Evolutionary conservation across 2,113 vertebrate genomes (phyloP).

Genomic region (Phalacrocorax brasilianus): DNA sequence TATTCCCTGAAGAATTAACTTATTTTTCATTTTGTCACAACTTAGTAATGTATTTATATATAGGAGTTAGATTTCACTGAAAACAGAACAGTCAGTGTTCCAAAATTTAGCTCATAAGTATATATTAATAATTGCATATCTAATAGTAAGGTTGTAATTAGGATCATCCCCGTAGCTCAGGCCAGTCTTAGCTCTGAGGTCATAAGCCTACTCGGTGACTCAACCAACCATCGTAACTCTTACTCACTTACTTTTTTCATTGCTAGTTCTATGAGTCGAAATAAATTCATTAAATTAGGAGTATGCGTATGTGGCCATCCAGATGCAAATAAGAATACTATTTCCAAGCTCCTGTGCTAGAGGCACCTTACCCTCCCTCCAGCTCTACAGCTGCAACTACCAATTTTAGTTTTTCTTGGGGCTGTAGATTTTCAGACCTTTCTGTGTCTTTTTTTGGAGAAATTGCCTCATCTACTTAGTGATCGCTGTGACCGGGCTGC

Average conservation of each 20-base stretch:
- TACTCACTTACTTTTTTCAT: not conserved
- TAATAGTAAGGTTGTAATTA: not conserved
- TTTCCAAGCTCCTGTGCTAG: not conserved
- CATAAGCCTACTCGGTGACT: not conserved
- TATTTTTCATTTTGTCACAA: not conserved
- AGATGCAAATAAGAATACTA: not conserved
- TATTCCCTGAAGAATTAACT: not conserved
- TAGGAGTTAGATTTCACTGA: not conserved
- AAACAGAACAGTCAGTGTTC: not conserved
- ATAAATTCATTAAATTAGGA: not conserved
- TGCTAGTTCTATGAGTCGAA: not conserved
- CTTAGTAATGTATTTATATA: not conserved
- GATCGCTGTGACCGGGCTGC: not conserved
- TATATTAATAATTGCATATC: not conserved
- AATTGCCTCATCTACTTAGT: rapidly evolving
- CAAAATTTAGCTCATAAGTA: not conserved
- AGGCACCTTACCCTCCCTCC: not conserved
- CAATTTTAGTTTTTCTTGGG: not conserved
- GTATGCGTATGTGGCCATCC: not conserved
- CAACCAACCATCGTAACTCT: not conserved
- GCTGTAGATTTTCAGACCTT: not conserved
- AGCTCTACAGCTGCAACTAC: not conserved
- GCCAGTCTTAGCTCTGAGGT: constrained; percentile 6
- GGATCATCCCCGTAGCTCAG: not conserved
- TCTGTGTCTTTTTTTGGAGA: not conserved